Conservation (phyloP, 2,797 vertebrate genomes). For the Danio choprae region DNA sequence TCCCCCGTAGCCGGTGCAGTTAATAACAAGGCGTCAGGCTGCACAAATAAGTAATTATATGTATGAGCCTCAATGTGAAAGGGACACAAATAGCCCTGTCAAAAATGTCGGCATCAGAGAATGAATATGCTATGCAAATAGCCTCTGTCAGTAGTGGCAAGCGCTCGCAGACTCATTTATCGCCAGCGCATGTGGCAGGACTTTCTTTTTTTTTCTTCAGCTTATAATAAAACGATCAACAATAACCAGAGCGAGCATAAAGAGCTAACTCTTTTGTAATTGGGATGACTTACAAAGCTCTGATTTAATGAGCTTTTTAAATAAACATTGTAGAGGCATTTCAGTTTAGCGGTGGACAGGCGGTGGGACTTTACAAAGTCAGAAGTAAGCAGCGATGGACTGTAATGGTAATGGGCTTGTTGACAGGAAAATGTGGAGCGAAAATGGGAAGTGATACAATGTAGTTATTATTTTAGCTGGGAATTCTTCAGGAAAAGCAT, state of each 20-base stretch:
- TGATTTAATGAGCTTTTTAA: conserved; percentile 32
- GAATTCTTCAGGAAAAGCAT: no score
- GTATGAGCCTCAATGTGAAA: conserved; percentile 58
- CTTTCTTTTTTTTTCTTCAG: not conserved
- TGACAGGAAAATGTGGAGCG: not conserved
- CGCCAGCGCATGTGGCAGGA: conserved; percentile 21
- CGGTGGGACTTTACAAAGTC: not conserved
- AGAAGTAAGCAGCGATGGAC: not conserved
- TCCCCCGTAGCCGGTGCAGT: conserved; percentile 38
- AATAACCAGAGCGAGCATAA: conserved; percentile 46
- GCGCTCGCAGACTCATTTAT: conserved; percentile 54
- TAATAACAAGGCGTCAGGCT: conserved; percentile 52
- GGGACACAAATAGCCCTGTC: conserved; percentile 60
- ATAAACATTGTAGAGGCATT: conserved; percentile 22
- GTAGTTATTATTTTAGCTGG: not conserved
- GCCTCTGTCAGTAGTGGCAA: conserved; percentile 42
- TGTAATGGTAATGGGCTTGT: not conserved
- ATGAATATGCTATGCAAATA: conserved; percentile 59
- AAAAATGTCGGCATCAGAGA: conserved; percentile 50
- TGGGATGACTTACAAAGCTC: conserved; percentile 39
- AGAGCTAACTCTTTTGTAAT: conserved; percentile 42
- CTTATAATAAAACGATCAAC: conserved; percentile 45
- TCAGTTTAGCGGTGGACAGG: not conserved
- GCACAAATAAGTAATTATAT: conserved; percentile 61
- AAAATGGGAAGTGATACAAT: not conserved